phyloP scores from a whole-genome alignment of 2,797 vertebrate genomes.

The Trematomus bernacchii region DNA sequence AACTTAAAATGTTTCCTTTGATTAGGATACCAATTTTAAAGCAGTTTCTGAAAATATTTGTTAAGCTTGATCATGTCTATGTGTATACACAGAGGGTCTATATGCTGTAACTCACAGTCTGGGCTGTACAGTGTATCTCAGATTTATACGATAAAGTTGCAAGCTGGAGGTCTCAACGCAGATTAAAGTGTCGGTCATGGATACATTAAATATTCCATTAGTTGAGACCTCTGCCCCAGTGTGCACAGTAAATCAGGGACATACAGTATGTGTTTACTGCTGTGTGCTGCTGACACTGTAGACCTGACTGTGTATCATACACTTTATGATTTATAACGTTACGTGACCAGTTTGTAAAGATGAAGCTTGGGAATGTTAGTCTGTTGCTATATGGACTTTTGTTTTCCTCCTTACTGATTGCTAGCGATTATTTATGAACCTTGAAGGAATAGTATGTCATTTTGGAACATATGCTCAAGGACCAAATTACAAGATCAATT shows the following conservation, averaged over 20 bases:
- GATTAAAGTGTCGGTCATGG: slow-evolving; percentile 63
- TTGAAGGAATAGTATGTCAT: neutral
- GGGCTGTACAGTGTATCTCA: slow-evolving; percentile 10
- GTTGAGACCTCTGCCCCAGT: slow-evolving; percentile 42
- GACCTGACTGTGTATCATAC: neutral
- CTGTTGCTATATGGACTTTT: neutral
- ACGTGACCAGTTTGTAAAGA: neutral
- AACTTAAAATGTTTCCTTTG: neutral
- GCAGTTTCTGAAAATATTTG: neutral
- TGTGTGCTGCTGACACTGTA: slow-evolving; percentile 7
- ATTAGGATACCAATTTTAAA: neutral
- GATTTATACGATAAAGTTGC: slow-evolving; percentile 54
- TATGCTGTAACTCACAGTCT: slow-evolving; percentile 40
- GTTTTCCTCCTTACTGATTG: no score
- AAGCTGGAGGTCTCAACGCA: slow-evolving; percentile 39
- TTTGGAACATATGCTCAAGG: neutral
- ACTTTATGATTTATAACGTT: slow-evolving; percentile 31
- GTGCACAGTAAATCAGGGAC: slow-evolving; percentile 47
- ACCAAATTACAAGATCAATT: neutral
- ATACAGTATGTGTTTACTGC: neutral
- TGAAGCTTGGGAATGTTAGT: neutral
- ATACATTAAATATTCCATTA: slow-evolving; percentile 65
- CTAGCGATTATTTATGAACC: no score
- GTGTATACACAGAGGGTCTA: neutral
- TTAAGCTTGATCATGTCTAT: neutral